These are phyloP conservation scores for Pachliopta kotzebuea DNA, from an alignment of 2,888 invertebrate genomes.

Conservation along the genomic window DNA sequence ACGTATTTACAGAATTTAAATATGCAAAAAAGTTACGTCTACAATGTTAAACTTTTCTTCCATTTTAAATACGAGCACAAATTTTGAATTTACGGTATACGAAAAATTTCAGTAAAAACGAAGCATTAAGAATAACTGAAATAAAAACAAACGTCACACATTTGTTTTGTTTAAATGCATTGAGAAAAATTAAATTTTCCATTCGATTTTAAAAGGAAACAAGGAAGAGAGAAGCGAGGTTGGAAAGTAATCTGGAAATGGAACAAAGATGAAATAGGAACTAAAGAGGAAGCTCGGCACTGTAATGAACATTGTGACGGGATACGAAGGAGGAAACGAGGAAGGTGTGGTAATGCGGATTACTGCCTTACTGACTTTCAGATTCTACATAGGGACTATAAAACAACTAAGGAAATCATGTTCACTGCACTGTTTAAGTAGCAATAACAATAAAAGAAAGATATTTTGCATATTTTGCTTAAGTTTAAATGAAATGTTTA, in stretches of 20 bases:
- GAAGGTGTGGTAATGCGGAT: conserved; percentile 1
- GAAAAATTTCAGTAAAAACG: neutral
- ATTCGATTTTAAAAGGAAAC: neutral
- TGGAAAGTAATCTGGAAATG: conserved; percentile 23
- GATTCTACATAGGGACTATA: neutral
- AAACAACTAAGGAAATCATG: neutral
- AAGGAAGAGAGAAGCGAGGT: neutral
- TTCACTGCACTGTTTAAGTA: neutral
- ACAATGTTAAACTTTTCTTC: neutral
- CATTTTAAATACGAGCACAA: neutral
- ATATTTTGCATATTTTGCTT: neutral
- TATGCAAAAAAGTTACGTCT: neutral
- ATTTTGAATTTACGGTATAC: neutral
- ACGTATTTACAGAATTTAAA: neutral
- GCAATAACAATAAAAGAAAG: neutral
- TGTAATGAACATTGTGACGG: conserved; percentile 21
- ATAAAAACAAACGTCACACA: neutral
- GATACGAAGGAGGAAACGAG: conserved; percentile 1
- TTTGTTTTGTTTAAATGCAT: neutral
- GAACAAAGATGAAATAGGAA: conserved; percentile 23
- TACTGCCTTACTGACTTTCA: neutral
- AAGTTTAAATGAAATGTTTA: too few species aligned
- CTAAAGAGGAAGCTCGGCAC: conserved; percentile 18
- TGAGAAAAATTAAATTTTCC: neutral
- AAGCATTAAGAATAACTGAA: neutral